Conservation (phyloP, 2,113 vertebrate genomes). For the Trematocara marginatum region DNA sequence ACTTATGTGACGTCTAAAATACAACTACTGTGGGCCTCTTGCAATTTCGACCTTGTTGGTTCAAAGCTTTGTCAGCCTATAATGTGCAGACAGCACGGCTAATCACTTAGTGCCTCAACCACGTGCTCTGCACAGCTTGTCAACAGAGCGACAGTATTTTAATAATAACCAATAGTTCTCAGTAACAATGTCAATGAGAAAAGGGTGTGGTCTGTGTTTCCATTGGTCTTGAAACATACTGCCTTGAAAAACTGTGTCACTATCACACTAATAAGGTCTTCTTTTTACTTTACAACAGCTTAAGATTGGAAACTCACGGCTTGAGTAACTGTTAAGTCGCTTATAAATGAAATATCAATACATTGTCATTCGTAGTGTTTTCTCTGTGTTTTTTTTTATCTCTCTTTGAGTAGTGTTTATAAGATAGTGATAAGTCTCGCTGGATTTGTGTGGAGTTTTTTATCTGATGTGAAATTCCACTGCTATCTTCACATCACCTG, state of each 20-base stretch:
- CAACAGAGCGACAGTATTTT: neutral
- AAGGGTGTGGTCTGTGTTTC: neutral
- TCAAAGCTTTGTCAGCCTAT: neutral
- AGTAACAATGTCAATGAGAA: neutral
- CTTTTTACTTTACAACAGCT: neutral
- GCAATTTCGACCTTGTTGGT: conserved; percentile 36
- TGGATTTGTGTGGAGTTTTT: neutral
- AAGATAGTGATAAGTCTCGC: neutral
- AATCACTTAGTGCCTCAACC: neutral
- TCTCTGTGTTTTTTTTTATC: neutral
- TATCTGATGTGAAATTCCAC: neutral
- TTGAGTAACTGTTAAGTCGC: neutral
- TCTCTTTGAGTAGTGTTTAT: neutral
- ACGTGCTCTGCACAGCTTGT: neutral
- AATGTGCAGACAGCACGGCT: neutral
- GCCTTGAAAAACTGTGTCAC: neutral
- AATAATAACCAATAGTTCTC: conserved; percentile 5
- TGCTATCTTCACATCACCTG: neutral
- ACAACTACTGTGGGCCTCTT: neutral
- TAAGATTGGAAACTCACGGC: neutral
- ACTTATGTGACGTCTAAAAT: conserved; percentile 12
- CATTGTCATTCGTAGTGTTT: neutral
- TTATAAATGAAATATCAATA: neutral
- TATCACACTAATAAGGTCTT: neutral
- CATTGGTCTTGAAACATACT: neutral